Evolutionary conservation across 2,888 invertebrate genomes (phyloP).

Genomic region (Beris morrisii): DNA sequence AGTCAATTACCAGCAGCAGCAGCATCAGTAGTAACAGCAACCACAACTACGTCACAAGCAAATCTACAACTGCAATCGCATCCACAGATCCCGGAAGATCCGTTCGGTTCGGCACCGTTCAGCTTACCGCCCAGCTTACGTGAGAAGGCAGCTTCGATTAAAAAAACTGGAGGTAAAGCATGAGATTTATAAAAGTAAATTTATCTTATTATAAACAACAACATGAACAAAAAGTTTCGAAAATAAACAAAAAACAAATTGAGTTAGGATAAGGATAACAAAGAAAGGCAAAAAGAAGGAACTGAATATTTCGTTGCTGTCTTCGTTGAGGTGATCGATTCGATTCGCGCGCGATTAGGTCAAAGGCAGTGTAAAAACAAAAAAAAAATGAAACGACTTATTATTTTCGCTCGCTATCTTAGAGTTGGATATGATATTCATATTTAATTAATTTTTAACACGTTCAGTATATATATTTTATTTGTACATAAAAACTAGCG

Average conservation of each 20-base stretch:
- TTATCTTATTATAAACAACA: constrained; percentile 28
- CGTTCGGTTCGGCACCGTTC: constrained; percentile 82
- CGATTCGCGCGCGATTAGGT: constrained; percentile 10
- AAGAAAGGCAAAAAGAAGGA: too few relatives aligned
- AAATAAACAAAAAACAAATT: constrained; percentile 18
- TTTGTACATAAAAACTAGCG: too few relatives aligned
- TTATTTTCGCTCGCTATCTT: too few relatives aligned
- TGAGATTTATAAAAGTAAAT: constrained; percentile 45
- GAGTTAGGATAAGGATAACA: constrained; percentile 28
- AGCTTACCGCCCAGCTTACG: constrained; percentile 64
- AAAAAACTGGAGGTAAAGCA: constrained; percentile 58
- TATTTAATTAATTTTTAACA: too few relatives aligned
- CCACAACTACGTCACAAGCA: constrained; percentile 24
- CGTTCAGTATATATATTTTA: too few relatives aligned
- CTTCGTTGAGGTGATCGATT: too few relatives aligned
- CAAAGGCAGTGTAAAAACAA: constrained; percentile 28
- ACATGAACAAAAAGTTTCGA: neutral
- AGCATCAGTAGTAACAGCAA: constrained; percentile 11
- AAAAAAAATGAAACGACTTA: too few relatives aligned
- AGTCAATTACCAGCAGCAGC: constrained; percentile 27
- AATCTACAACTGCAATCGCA: constrained; percentile 6
- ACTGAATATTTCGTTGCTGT: too few relatives aligned
- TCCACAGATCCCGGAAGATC: constrained; percentile 65
- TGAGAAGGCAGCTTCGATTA: constrained; percentile 53
- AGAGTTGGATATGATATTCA: too few relatives aligned